Evolutionary conservation across 1,140 invertebrate species (phyloP), one percentile per base, ranked within the genome.

Genomic region (Danaus melanippus): DNA sequence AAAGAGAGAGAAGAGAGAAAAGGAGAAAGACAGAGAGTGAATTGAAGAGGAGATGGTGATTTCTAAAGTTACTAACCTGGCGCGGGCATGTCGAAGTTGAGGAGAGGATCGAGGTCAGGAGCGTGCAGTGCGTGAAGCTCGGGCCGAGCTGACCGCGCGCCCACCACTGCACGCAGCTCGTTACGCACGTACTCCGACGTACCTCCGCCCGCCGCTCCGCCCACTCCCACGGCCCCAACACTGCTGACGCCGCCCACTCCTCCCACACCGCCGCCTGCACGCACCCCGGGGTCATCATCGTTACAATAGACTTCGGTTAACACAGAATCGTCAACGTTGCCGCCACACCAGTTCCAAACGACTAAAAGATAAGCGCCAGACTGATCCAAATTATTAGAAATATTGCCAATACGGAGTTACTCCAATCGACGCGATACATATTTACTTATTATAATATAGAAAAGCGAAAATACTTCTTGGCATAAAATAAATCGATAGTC

Each of bases 141-240:
- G 62, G 75, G 75, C 43, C 74, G 74, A 17, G 72, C 68, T 10
- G 93, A 93, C 69, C 95, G 89, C 39, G 93, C 94, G 62, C 93
- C 94, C 56, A 97, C 95, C 56, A 95, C 92, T 12, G 94, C 94
- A 69, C 95, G 89, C 65, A 97, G 88, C 84, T 96, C 95, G 89
- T 97, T 95, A 72, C 95, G 90, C 58, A 97, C 95, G 85, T 93
- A 96, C 81, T 97, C 94, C 8, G 92, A 92, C 42, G 92, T 92
- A 54, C 76, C 79, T 58, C 60, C 69, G n/a, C 57, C 69, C 51
- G 58, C 65, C 32, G 58, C 67, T 32, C 53, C 67, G 44, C 62
- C 70, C 32, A 47, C 68, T 47, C 49, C 70, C 15, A 51, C 59
- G 0, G 44, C 52, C 21, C 62, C 60, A n/a, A 40, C 44, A 1